These are phyloP conservation scores for Stenichneumon culpator DNA, from an alignment of 2,888 invertebrate species.

Conservation along the genomic window DNA sequence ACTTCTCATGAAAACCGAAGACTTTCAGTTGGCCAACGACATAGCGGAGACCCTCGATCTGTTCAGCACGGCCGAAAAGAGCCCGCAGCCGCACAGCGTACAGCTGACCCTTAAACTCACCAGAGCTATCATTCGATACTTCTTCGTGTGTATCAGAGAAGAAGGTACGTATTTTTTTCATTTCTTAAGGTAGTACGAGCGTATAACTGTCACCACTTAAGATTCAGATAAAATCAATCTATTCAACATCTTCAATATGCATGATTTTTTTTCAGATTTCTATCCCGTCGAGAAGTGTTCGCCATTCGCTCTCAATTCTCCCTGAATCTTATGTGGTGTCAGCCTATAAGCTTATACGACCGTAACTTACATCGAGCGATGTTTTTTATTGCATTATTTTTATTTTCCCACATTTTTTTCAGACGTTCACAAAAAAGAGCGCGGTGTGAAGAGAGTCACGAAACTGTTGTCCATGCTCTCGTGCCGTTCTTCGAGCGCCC, in stretches of 20 bases:
- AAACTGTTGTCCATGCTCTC: slow-evolving; percentile 89
- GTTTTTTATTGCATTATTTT: not conserved
- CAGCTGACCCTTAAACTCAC: slow-evolving; percentile 90
- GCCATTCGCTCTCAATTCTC: no score
- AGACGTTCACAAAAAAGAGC: slow-evolving; percentile 89
- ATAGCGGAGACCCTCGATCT: slow-evolving; percentile 89
- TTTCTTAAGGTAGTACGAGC: no score
- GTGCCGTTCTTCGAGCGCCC: slow-evolving; percentile 89
- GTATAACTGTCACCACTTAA: no score
- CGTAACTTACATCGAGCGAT: not conserved
- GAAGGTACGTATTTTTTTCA: slow-evolving; percentile 85
- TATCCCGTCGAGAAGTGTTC: no score
- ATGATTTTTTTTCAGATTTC: no score
- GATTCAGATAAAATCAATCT: no score
- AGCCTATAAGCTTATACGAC: no score
- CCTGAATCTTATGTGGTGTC: no score
- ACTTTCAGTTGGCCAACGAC: slow-evolving; percentile 85
- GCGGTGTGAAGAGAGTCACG: slow-evolving; percentile 89
- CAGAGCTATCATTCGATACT: slow-evolving; percentile 91
- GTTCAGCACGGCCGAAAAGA: slow-evolving; percentile 88
- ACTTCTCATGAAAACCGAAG: slow-evolving; percentile 82
- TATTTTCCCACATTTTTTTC: slow-evolving; percentile 57
- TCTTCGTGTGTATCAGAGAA: slow-evolving; percentile 91
- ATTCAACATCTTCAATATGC: no score
- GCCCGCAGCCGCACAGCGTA: slow-evolving; percentile 88